Evolutionary conservation across 2,888 invertebrate genomes (phyloP).

Genomic region (Cosmopolites sordidus): DNA sequence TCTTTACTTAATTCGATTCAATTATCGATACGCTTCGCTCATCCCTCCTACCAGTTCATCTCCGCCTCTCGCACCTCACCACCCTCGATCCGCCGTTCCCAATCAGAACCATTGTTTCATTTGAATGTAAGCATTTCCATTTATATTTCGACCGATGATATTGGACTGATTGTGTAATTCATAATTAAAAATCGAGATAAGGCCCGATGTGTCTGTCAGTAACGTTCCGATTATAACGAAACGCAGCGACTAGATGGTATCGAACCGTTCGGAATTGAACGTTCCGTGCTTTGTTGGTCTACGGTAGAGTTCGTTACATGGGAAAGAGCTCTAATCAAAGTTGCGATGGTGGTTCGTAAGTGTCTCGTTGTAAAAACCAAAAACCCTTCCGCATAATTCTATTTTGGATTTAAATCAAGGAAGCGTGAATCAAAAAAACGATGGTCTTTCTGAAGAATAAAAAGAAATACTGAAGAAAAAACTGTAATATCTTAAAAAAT

Average conservation of each 20-base stretch:
- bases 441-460: too few species aligned
- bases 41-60: background rate
- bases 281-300: constrained; percentile 18
- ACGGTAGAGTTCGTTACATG: constrained; percentile 12
- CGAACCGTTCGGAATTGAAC: constrained; percentile 18
- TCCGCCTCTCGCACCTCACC: background rate
- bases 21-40: background rate
- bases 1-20: too few species aligned
- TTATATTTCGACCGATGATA: constrained; percentile 27
- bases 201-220: constrained; percentile 28
- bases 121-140: constrained; percentile 28
- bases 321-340: background rate
- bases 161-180: constrained; percentile 28
- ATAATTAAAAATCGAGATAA: constrained; percentile 30
- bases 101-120: constrained; percentile 27
- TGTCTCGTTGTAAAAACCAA: too few species aligned
- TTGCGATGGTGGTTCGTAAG: too few species aligned
- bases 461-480: too few species aligned
- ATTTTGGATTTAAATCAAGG: too few species aligned
- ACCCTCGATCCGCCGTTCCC: constrained; percentile 6
- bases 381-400: too few species aligned
- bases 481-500: too few species aligned
- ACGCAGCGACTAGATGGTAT: constrained; percentile 25
- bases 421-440: too few species aligned
- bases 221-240: constrained; percentile 29